Evolutionary conservation across 2,113 vertebrate species (phyloP).

Genomic region (Sphaerodactylus townsendi): DNA sequence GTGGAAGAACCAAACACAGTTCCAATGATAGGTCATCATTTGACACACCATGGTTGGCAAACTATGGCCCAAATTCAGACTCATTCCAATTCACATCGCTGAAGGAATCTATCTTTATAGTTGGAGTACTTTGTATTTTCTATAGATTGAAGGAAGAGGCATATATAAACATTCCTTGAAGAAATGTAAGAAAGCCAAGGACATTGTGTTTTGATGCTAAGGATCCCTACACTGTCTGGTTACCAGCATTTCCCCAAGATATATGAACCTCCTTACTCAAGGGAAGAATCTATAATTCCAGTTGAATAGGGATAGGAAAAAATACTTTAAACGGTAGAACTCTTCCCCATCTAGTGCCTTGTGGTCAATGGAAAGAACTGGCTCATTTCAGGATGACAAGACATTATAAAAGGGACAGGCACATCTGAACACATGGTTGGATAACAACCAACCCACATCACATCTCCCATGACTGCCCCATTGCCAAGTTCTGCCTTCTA

Average conservation of each 20-base stretch:
- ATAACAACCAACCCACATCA: not conserved
- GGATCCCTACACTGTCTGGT: not conserved
- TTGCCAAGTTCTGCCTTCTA: not conserved
- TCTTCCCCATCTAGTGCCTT: not conserved
- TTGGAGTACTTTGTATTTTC: not conserved
- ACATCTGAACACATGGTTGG: not conserved
- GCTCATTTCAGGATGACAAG: not conserved
- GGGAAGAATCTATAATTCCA: not conserved
- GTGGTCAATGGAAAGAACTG: not conserved
- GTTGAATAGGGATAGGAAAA: not conserved
- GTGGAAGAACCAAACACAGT: not conserved
- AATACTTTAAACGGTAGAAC: not conserved
- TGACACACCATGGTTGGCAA: constrained; percentile 3
- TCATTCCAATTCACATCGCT: not conserved
- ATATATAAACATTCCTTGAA: not conserved
- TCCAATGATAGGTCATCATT: constrained; percentile 21
- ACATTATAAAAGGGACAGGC: not conserved
- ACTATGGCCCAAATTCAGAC: not conserved
- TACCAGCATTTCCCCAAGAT: not conserved
- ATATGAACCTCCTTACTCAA: too few relatives aligned
- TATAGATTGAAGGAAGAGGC: constrained; percentile 3
- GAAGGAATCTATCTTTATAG: not conserved
- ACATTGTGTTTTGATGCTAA: accelerated
- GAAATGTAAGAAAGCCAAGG: not conserved
- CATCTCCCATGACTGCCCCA: not conserved